These are phyloP conservation scores for Drepanosiphum platanoidis DNA, from an alignment of 2,888 invertebrate species.

Conservation along the genomic window DNA sequence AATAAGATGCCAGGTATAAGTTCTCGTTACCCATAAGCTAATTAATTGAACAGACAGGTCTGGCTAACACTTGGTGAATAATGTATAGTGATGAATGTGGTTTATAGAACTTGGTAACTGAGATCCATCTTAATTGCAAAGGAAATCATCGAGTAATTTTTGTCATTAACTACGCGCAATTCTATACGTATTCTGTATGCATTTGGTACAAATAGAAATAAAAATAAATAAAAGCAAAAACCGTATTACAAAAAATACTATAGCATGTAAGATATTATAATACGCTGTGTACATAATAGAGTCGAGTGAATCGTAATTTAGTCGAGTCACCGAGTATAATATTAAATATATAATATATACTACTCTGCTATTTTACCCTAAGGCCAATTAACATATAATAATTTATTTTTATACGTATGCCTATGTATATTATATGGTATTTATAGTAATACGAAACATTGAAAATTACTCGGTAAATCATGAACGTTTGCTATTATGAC, in stretches of 20 bases:
- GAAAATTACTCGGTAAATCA: no score
- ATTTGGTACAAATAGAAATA: background rate
- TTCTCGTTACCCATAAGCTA: slow-evolving; percentile 46
- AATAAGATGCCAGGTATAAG: slow-evolving; percentile 15
- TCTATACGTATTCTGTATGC: background rate
- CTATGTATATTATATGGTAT: no score
- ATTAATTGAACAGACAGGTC: slow-evolving; percentile 41
- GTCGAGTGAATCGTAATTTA: background rate
- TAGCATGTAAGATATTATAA: background rate
- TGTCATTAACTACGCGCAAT: slow-evolving; percentile 2
- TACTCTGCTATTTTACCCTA: background rate
- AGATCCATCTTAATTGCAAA: slow-evolving; percentile 45
- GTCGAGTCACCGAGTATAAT: background rate
- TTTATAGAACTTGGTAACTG: slow-evolving; percentile 32
- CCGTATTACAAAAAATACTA: background rate
- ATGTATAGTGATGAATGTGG: slow-evolving; percentile 40
- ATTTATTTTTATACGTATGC: background rate
- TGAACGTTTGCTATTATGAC: no score
- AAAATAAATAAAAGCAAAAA: background rate
- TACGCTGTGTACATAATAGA: background rate
- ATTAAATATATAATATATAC: background rate
- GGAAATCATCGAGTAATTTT: slow-evolving; percentile 35
- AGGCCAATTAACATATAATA: background rate
- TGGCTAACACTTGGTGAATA: slow-evolving; percentile 22
- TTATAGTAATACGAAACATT: background rate